These are phyloP conservation scores for Lamellibrachia satsuma DNA, from an alignment of 2,888 invertebrate genomes.

Conservation along the genomic window DNA sequence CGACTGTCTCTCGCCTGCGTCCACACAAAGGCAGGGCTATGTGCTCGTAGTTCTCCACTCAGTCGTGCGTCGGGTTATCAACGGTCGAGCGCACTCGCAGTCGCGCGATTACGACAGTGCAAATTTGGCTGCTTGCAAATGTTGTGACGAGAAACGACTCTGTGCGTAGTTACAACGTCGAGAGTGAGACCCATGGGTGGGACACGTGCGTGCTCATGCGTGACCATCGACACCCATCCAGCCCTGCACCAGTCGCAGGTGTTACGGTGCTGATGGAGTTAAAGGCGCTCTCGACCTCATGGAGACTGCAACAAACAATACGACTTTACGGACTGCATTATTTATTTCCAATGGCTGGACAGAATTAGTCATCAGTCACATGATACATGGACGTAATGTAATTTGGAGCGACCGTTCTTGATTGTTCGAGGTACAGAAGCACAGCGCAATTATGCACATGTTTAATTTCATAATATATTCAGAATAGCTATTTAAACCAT, in stretches of 20 bases:
- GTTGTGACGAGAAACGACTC: not conserved
- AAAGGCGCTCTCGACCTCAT: not conserved
- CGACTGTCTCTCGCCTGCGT: not conserved
- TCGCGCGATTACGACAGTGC: not conserved
- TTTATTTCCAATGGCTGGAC: not conserved
- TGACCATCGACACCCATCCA: not conserved
- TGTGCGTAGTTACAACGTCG: not conserved
- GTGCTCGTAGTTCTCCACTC: not conserved
- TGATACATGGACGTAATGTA: not conserved
- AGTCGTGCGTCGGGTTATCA: not conserved
- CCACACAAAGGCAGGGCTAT: not conserved
- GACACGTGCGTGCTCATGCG: not conserved
- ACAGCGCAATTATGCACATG: too few relatives aligned
- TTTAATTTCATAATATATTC: too few relatives aligned
- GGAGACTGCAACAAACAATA: not conserved
- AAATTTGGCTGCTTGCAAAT: not conserved
- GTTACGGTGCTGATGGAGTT: too few relatives aligned
- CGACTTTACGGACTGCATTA: not conserved
- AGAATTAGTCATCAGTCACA: not conserved
- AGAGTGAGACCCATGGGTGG: not conserved
- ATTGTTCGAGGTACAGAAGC: not conserved
- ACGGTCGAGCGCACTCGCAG: not conserved
- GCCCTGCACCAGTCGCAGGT: not conserved
- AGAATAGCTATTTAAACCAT: not conserved
- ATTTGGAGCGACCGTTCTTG: not conserved